These are phyloP conservation scores for Monopterus albus DNA, from an alignment of 2,113 vertebrate species.

Conservation along the genomic window DNA sequence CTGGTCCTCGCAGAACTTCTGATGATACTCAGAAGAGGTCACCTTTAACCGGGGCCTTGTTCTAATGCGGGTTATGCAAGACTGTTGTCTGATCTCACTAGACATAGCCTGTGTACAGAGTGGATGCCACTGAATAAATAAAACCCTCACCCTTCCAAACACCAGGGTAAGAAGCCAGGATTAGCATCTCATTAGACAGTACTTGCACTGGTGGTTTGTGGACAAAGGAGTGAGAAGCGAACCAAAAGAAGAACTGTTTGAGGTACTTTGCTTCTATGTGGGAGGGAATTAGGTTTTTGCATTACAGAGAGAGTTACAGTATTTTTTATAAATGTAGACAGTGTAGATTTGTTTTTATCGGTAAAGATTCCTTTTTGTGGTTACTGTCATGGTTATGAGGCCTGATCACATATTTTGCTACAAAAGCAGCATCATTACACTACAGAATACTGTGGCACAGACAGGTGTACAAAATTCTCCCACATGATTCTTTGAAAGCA, in stretches of 20 bases:
- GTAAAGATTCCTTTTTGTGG: neutral
- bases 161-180: slow-evolving; percentile 65
- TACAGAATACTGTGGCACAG: slow-evolving; percentile 8
- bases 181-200: slow-evolving; percentile 79
- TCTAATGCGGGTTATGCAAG: slow-evolving; percentile 65
- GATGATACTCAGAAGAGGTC: slow-evolving; percentile 70
- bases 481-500: slow-evolving; percentile 17
- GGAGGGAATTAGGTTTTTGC: slow-evolving; percentile 29
- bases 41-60: slow-evolving; percentile 73
- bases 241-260: slow-evolving; percentile 30
- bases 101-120: slow-evolving; percentile 68
- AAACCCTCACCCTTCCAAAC: slow-evolving; percentile 72
- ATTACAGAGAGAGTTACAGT: neutral
- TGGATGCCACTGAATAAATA: slow-evolving; percentile 79
- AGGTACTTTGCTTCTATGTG: slow-evolving; percentile 39
- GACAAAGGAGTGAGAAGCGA: slow-evolving; percentile 64
- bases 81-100: slow-evolving; percentile 65
- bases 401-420: slow-evolving; percentile 14
- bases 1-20: slow-evolving; percentile 34
- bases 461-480: slow-evolving; percentile 6
- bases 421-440: slow-evolving; percentile 13
- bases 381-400: slow-evolving; percentile 25
- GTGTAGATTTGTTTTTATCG: slow-evolving; percentile 3
- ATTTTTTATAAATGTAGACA: slow-evolving; percentile 32
- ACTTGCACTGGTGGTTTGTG: slow-evolving; percentile 30